Base-by-base conservation (phyloP, 2,797 vertebrate genomes). In the Poecilia velifera region DNA sequence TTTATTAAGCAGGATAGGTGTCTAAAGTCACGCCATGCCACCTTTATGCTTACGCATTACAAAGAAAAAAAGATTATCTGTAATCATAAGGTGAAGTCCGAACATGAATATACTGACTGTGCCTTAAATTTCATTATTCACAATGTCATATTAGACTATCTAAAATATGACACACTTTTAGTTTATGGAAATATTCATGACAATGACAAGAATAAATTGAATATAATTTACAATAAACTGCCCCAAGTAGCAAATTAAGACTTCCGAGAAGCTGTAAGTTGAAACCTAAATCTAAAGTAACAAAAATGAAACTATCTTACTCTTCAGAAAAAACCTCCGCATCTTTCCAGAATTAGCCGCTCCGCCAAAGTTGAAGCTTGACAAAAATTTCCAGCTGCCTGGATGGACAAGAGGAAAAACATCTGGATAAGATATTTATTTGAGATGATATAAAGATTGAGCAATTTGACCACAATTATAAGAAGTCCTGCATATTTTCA, bases 1-100 rank as follows among this genome's bases (percentile, higher is more conserved):
- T 82, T 62, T 28, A 76, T 76, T 77, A 78, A 39, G 10, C 81
- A 79, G 0, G 62, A 31, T 73, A 31, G 46, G 51, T 79, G 73
- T 47, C 77, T 45, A 20, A 77, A 64, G 72, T 76, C 25, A 84
- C 13, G 2, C 10, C 31, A 36, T 31, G 73, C 76, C 2, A 70
- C 6, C 6, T 83, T 77, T 49, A 55, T 59, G 22, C 3, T 41
- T 47, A n/a, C 6, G 1, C 45, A 62, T 7, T 13, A 72, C 28
- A 68, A 55, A 55, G 22, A 6, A 25, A 28, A 7, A 80, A 14
- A 64, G 31, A 80, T 83, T 71, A 73, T 84, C 9, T 85, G 47
- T 36, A 62, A 82, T 57, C 76, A 6, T 68, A 78, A 5, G 74
- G 14, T 16, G 4, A 4, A 47, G 51, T 75, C 74, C 66, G 5